These are phyloP conservation scores for Coboldia fuscipes DNA, from an alignment of 1,140 invertebrate species.

Conservation along the genomic window DNA sequence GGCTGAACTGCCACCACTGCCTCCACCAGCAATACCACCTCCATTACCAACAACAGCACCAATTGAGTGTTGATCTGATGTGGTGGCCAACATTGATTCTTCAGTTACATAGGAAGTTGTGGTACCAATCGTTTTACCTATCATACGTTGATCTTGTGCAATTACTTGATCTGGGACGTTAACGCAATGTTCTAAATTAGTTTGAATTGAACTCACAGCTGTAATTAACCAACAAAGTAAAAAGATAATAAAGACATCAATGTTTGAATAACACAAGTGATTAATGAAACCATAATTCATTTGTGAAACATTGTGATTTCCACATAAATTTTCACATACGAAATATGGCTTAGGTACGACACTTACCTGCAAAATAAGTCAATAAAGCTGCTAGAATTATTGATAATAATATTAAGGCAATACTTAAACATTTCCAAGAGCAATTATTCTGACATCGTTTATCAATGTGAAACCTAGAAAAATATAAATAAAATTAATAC, in stretches of 20 bases:
- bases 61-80: conserved; percentile 31
- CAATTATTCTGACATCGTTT: conserved; percentile 78
- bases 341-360: too few species aligned
- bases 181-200: conserved; percentile 67
- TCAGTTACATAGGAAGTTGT: conserved; percentile 16
- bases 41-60: conserved; percentile 4
- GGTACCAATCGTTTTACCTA: too few species aligned
- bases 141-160: too few species aligned
- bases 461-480: conserved; percentile 59
- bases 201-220: conserved; percentile 71
- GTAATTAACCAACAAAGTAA: conserved; percentile 23
- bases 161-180: conserved; percentile 74
- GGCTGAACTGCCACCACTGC: conserved; percentile 1
- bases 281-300: too few species aligned
- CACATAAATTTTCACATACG: too few species aligned
- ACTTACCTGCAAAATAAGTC: conserved; percentile 85
- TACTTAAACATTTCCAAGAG: conserved; percentile 87
- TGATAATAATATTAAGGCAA: conserved; percentile 71
- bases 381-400: conserved; percentile 76
- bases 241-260: conserved; percentile 2
- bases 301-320: conserved; percentile 3
- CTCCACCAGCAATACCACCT: not conserved
- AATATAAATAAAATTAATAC: not conserved
- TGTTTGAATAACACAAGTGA: not conserved
- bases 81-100: conserved; percentile 45